Conservation (phyloP, 2,888 invertebrate species). For the Papilio gigon region DNA sequence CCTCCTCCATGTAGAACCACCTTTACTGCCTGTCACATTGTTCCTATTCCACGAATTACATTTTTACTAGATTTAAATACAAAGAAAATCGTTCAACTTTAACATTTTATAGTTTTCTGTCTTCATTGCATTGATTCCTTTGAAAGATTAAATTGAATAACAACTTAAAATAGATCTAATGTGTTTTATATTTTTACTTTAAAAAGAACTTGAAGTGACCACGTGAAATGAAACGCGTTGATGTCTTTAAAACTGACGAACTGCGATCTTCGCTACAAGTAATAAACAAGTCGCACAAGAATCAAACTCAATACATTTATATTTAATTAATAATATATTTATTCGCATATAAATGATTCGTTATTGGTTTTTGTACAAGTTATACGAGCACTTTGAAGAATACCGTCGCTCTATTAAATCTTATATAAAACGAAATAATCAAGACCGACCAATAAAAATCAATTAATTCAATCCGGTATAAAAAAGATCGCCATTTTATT, state of each 20-base stretch:
- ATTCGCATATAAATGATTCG: conserved; percentile 18
- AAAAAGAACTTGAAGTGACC: not conserved
- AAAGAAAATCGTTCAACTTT: conserved; percentile 21
- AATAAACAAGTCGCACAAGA: conserved; percentile 18
- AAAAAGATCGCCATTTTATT: conserved; percentile 67
- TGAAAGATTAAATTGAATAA: not conserved
- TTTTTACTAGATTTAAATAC: conserved; percentile 36
- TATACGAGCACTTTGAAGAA: conserved; percentile 31
- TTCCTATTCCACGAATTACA: conserved; percentile 49
- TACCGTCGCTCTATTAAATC: conserved; percentile 36
- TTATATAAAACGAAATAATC: conserved; percentile 55
- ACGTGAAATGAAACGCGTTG: conserved; percentile 49
- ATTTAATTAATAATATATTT: conserved; percentile 23
- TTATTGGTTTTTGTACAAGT: conserved; percentile 33
- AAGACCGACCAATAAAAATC: conserved; percentile 64
- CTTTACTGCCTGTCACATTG: conserved; percentile 58
- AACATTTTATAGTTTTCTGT: conserved; percentile 24
- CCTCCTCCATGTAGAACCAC: conserved; percentile 56
- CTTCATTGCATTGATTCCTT: conserved; percentile 4
- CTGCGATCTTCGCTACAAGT: not conserved
- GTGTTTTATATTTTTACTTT: not conserved
- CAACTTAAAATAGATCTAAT: not conserved
- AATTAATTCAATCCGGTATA: conserved; percentile 66
- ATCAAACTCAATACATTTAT: conserved; percentile 26
- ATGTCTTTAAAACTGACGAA: conserved; percentile 51